phyloP scores from a whole-genome alignment of 1,140 invertebrate genomes.

The Rhopalosiphum maidis region DNA sequence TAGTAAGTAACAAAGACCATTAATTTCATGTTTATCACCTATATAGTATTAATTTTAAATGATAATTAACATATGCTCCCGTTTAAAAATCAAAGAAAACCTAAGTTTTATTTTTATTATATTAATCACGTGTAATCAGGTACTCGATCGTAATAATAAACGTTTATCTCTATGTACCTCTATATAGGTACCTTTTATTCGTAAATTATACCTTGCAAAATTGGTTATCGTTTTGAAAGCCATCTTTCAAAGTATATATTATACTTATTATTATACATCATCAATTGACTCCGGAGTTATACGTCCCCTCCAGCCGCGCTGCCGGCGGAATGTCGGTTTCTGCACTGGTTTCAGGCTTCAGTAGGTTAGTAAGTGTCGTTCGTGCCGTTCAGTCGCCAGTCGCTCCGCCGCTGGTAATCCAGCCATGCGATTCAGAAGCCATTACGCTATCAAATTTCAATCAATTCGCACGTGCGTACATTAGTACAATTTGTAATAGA shows the following conservation, averaged over 20 bases:
- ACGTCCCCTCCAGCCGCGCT: conserved; percentile 47
- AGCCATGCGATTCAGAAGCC: neutral
- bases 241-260: neutral
- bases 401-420: neutral
- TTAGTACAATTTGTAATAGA: neutral
- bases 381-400: conserved; percentile 3
- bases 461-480: neutral
- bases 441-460: neutral
- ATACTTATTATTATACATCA: neutral
- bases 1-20: neutral
- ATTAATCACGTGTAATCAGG: neutral
- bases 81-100: neutral
- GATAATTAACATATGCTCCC: neutral
- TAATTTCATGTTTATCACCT: neutral
- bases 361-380: conserved; percentile 57
- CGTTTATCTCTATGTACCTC: neutral
- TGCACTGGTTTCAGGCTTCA: conserved; percentile 56
- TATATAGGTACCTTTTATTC: neutral
- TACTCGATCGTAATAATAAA: neutral
- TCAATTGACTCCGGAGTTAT: neutral
- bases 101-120: neutral
- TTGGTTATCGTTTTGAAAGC: conserved; percentile 39
- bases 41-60: neutral
- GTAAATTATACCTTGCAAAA: neutral
- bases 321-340: conserved; percentile 41